Conservation (phyloP, 2,113 vertebrate species). For the Heterotis niloticus region DNA sequence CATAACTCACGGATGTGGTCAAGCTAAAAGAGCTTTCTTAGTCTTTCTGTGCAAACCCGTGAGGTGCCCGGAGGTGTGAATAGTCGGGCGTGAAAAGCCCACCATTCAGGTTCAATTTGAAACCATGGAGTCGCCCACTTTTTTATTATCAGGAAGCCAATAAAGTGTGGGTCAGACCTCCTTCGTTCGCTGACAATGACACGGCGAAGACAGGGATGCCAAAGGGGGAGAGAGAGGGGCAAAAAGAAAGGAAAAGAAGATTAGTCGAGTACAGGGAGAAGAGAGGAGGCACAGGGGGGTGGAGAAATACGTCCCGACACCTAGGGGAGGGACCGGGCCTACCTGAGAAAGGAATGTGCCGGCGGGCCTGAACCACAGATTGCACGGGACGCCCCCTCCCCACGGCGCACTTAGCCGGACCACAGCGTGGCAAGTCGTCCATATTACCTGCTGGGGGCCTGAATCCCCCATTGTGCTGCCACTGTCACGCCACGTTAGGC, state of each 20-base stretch:
- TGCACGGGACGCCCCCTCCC: conserved; percentile 61
- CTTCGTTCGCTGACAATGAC: conserved; percentile 34
- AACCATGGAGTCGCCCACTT: conserved; percentile 33
- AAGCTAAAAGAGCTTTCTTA: background rate
- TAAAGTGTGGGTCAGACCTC: conserved; percentile 40
- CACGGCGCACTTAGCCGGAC: conserved; percentile 59
- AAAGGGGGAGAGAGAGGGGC: conserved; percentile 11
- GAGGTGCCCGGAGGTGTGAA: conserved; percentile 25
- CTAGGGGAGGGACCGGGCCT: conserved; percentile 55
- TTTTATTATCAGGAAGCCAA: conserved; percentile 50
- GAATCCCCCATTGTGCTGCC: conserved; percentile 90
- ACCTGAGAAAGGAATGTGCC: conserved; percentile 75
- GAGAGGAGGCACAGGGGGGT: conserved; percentile 24
- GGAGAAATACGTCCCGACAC: conserved; percentile 46
- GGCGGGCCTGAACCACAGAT: conserved; percentile 60
- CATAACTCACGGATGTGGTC: conserved; percentile 7
- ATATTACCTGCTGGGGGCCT: conserved; percentile 91
- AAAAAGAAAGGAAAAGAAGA: conserved; percentile 41
- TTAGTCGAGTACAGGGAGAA: conserved; percentile 39
- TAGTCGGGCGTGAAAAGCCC: conserved; percentile 7
- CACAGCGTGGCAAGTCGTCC: conserved; percentile 79
- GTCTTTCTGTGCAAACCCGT: conserved; percentile 4
- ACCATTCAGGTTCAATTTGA: conserved; percentile 37
- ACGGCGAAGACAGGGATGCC: conserved; percentile 19
- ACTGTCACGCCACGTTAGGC: conserved; percentile 90